Evolutionary conservation across 2,888 invertebrate species (phyloP), one percentile per base, ranked within the genome.

Genomic region (Eurois occulta): DNA sequence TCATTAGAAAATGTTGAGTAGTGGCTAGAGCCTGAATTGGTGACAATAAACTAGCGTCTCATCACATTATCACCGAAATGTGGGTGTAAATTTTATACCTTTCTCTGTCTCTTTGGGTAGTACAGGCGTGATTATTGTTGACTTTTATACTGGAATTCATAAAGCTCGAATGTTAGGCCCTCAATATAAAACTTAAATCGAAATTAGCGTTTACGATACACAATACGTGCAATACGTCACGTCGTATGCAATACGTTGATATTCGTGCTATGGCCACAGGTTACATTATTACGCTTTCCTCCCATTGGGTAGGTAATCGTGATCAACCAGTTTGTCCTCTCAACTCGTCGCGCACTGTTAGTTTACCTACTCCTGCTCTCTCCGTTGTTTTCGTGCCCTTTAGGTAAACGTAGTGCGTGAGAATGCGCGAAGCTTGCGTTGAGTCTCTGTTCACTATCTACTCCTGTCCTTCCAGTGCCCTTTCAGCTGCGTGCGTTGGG

Each of bases 401-500:
- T 7, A 28, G 55, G 55, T 58, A n/a, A 28, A 28, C 3, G 28
- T 13, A 58, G 16, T 16, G 2, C 16, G 32, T 32, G 18, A 32
- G 32, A 60, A 60, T 18, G 28, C 18, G 18, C 60, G n/a, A 55
- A 55, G 28, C 8, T 32, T 18, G 32, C 16, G 28, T 13, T 62
- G 16, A 18, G 41, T 28, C 81, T 79, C 81, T 67, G 60, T 60
- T 11, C 2, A 2, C 6, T 52, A 35, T 1, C 16, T 81, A 38
- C 75, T 81, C 81, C 24, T 16, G 28, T 7, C 7, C 11, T 10
- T n/a, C n/a, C 64, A 16, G n/a, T 72, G 75, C 81, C 72, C 84
- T 80, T 70, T 62, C 60, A 46, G 80, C 21, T 1, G 18, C 24
- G 65, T 70, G 77, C 85, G 77, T 71, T 64, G 78, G 86, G 77